phyloP scores from a whole-genome alignment of 2,797 vertebrate genomes.

The Pangasius mekongensis region DNA sequence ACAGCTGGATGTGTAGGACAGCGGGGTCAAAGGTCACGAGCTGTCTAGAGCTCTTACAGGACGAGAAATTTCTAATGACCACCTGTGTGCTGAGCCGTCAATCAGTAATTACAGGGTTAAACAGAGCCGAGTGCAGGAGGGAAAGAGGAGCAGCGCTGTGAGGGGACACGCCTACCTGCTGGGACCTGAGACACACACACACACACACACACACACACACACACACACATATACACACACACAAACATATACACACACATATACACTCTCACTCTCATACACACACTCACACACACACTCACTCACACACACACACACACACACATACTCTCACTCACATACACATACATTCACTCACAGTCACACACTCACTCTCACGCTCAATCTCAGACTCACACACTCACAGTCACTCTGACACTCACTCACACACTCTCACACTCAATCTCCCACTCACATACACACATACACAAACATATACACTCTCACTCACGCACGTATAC shows the following conservation, averaged over 20 bases:
- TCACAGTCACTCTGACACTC: background rate
- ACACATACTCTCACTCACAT: no score
- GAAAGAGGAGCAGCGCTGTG: background rate
- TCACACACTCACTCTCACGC: accelerated
- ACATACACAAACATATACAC: no score
- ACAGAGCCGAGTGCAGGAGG: constrained; percentile 60
- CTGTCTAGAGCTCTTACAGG: constrained; percentile 74
- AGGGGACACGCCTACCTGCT: constrained; percentile 33
- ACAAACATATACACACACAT: background rate
- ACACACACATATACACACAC: background rate
- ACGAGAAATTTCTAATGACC: constrained; percentile 78
- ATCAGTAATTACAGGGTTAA: constrained; percentile 74
- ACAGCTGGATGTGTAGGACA: constrained; percentile 77
- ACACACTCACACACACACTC: background rate
- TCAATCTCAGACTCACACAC: no score
- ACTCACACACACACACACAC: background rate
- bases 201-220: background rate
- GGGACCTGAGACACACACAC: constrained; percentile 21
- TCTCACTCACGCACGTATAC: no score
- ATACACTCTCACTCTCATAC: background rate
- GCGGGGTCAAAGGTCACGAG: constrained; percentile 73
- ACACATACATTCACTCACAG: background rate
- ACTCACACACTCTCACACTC: background rate
- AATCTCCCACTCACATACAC: background rate
- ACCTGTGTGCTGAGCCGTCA: constrained; percentile 74